Conservation (phyloP, 64 coral and sea anemone genomes). For the Stylophora pistillata region DNA sequence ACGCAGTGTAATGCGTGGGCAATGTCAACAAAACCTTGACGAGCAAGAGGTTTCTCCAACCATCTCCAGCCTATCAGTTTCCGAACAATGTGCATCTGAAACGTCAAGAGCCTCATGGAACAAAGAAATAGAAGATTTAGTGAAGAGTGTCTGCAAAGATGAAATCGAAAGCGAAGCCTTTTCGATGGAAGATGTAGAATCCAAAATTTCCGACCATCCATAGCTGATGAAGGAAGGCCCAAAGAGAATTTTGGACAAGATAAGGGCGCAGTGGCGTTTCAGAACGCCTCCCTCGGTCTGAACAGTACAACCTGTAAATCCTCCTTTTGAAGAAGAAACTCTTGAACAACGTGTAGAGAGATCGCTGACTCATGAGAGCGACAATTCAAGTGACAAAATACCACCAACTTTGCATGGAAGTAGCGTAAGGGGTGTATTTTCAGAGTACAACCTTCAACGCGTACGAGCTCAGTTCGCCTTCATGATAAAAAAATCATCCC, state of each 20-base stretch:
- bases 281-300: background rate
- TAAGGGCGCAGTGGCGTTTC: constrained; percentile 29
- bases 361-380: background rate
- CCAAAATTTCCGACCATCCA: constrained; percentile 33
- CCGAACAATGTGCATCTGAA: background rate
- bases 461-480: background rate
- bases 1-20: too few relatives aligned
- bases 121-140: background rate
- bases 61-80: background rate
- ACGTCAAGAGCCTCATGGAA: constrained; percentile 13
- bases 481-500: constrained; percentile 30
- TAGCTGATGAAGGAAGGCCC: constrained; percentile 32
- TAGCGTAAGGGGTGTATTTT: background rate
- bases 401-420: background rate
- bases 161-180: constrained; percentile 6
- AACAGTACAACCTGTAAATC: background rate
- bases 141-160: constrained; percentile 5
- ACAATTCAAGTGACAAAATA: constrained; percentile 35
- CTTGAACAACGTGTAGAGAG: constrained; percentile 17
- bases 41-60: background rate
- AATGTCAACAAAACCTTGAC: too few relatives aligned
- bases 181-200: background rate
- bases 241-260: too few relatives aligned
- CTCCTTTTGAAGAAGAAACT: constrained; percentile 21
- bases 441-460: background rate